phyloP scores from a whole-genome alignment of 53 echinoderm and acorn worm genomes.

The Crossaster papposus region DNA sequence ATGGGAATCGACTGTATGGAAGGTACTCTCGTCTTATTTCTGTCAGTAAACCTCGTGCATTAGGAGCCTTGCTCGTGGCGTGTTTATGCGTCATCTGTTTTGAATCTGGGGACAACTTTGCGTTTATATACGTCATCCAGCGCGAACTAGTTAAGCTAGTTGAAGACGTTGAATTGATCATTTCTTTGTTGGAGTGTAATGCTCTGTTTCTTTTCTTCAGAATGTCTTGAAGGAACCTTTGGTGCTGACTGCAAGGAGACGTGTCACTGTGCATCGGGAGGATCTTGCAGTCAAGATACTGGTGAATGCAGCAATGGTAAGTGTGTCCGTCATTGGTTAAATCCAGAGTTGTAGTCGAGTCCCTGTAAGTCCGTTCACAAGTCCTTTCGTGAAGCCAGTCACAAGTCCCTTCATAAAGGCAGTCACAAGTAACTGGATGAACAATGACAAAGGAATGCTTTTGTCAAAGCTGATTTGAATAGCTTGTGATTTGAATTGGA shows the following conservation, averaged over 20 bases:
- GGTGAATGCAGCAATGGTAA: slow-evolving; percentile 68
- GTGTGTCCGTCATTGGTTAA: not conserved
- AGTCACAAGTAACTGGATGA: too few relatives aligned
- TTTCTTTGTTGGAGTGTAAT: not conserved
- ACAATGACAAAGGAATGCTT: too few relatives aligned
- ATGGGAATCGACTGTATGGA: slow-evolving; percentile 62
- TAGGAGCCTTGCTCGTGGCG: not conserved
- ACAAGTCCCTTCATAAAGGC: too few relatives aligned
- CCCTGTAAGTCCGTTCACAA: too few relatives aligned
- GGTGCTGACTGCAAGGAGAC: slow-evolving; percentile 79
- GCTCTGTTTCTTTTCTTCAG: not conserved
- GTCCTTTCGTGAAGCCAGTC: too few relatives aligned
- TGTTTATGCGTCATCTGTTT: too few relatives aligned
- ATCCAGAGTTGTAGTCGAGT: not conserved
- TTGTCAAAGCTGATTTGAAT: too few relatives aligned
- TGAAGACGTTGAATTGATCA: not conserved
- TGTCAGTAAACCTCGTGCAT: not conserved
- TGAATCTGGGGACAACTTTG: not conserved
- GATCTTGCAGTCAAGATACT: slow-evolving; percentile 62
- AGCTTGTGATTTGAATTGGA: too few relatives aligned
- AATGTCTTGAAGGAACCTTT: slow-evolving; percentile 63
- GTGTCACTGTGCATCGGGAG: slow-evolving; percentile 68
- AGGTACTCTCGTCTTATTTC: slow-evolving; percentile 13
- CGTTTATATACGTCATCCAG: not conserved
- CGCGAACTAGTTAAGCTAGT: too few relatives aligned